Conservation (phyloP, 2,797 vertebrate species). For the Lerista edwardsae region DNA sequence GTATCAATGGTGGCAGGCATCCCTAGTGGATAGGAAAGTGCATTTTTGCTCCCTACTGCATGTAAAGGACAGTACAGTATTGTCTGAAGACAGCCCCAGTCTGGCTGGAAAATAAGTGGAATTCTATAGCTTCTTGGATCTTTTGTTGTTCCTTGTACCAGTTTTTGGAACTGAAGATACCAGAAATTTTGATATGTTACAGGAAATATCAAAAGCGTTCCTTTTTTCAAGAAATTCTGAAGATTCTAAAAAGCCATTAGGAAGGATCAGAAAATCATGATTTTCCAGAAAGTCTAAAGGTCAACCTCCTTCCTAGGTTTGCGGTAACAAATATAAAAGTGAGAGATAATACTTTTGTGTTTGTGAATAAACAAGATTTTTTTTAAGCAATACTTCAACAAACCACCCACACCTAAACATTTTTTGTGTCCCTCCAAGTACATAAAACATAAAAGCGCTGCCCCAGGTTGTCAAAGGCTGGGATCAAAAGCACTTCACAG, state of each 20-base stretch:
- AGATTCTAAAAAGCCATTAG: not conserved
- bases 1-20: not conserved
- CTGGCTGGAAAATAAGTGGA: not conserved
- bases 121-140: not conserved
- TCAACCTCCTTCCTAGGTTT: not conserved
- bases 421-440: not conserved
- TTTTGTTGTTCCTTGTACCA: too few species aligned
- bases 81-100: too few species aligned
- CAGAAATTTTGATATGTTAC: too few species aligned
- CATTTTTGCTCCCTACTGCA: not conserved
- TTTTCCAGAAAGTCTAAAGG: not conserved
- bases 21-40: not conserved
- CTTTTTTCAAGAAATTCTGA: not conserved
- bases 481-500: not conserved
- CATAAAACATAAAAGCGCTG: not conserved
- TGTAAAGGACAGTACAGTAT: too few species aligned
- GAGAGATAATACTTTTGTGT: not conserved
- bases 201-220: not conserved
- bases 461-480: not conserved
- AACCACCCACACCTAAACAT: not conserved
- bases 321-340: not conserved
- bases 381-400: not conserved
- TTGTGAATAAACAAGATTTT: not conserved
- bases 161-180: too few species aligned
- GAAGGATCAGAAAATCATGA: not conserved